A percentile compares a stretch with the other conserved stretches of the same genome.
phyloP scores from a whole-genome alignment of 2,888 invertebrate genomes.

The Cryptus armator region DNA sequence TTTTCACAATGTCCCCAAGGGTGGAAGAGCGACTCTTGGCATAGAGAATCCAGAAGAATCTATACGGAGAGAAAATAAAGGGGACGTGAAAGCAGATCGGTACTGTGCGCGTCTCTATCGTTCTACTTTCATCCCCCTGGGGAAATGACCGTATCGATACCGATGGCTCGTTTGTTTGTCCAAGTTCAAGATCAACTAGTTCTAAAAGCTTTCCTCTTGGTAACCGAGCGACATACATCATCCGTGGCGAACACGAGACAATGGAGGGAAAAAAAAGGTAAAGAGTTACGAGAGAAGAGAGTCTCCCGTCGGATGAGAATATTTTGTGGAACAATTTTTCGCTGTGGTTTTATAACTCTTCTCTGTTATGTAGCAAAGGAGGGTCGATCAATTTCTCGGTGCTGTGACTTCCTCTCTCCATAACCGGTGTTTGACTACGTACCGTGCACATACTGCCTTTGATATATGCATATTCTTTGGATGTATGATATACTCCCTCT shows the following conservation, averaged over 20 bases:
- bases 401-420: constrained; percentile 43
- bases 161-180: constrained; percentile 40
- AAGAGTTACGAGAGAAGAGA: constrained; percentile 15
- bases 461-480: constrained; percentile 42
- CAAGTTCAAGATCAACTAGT: constrained; percentile 63
- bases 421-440: constrained; percentile 58
- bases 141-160: constrained; percentile 5
- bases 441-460: constrained; percentile 30
- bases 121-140: background rate
- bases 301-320: constrained; percentile 40
- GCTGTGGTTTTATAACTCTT: constrained; percentile 50
- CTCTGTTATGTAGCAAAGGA: constrained; percentile 11
- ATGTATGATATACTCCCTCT: background rate
- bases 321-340: constrained; percentile 55
- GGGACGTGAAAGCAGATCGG: background rate
- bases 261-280: constrained; percentile 3
- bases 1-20: constrained; percentile 52
- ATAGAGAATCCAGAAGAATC: constrained; percentile 8
- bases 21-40: constrained; percentile 21
- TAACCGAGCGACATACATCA: constrained; percentile 46
- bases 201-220: constrained; percentile 37
- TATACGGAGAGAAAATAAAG: background rate
- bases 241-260: background rate
- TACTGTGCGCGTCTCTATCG: background rate
- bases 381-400: constrained; percentile 61